Percentiles rank a stretch among this genome's conserved stretches.
Evolutionary conservation across 2,797 vertebrate species (phyloP).

Genomic region (Catostomus latipinnis): DNA sequence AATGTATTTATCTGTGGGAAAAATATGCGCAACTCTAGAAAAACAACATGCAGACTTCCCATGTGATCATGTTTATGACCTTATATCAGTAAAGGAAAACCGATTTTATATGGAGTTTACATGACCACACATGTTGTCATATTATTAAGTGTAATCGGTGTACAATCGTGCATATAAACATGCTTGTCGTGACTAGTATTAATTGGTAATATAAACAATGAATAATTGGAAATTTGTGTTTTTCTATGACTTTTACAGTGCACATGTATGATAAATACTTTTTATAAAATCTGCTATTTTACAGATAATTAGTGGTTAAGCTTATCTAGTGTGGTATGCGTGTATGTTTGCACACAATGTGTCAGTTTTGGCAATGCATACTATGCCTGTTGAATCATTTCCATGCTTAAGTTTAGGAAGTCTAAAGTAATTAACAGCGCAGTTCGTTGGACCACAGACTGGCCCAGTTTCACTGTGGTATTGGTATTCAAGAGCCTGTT

Average conservation of each 20-base stretch:
- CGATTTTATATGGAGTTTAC: too few species aligned
- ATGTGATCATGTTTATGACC: too few species aligned
- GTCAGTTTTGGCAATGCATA: not conserved
- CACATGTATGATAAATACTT: not conserved
- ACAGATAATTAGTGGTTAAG: not conserved
- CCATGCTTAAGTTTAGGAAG: slow-evolving; percentile 12
- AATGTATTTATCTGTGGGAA: too few species aligned
- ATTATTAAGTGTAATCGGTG: too few species aligned
- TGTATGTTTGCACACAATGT: not conserved
- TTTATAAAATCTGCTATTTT: not conserved
- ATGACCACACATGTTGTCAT: too few species aligned
- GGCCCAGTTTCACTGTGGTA: slow-evolving; percentile 57
- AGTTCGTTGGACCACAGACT: slow-evolving; percentile 64
- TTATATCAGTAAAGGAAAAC: too few species aligned
- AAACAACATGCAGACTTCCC: too few species aligned
- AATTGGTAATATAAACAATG: not conserved
- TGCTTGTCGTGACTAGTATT: not conserved
- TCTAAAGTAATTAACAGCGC: slow-evolving; percentile 61
- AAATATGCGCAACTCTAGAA: too few species aligned
- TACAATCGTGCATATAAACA: too few species aligned
- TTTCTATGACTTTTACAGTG: not conserved
- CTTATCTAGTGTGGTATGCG: not conserved
- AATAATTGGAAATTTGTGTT: not conserved
- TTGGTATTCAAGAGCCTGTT: slow-evolving; percentile 55
- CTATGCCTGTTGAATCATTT: slow-evolving; percentile 12